These are phyloP conservation scores for Suncus etruscus DNA, from an alignment of 2,113 vertebrate species.

Conservation along the genomic window DNA sequence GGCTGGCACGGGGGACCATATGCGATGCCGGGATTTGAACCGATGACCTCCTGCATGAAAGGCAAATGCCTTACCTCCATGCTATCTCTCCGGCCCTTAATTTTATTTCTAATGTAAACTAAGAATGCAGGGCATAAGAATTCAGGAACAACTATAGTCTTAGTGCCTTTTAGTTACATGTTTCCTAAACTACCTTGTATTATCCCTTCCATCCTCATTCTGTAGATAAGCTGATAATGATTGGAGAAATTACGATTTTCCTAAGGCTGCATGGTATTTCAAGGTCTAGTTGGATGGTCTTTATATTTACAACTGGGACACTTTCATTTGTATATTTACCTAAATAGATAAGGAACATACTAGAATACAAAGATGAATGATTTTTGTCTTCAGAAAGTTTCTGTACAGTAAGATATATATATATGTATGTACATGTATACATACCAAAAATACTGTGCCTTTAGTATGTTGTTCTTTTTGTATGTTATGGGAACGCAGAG, in stretches of 20 bases:
- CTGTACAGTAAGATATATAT: not conserved
- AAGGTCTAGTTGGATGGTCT: constrained; percentile 49
- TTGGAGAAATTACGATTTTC: constrained; percentile 37
- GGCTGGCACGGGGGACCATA: too few relatives aligned
- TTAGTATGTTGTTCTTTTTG: not conserved
- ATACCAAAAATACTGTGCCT: too few relatives aligned
- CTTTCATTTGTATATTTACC: constrained; percentile 34
- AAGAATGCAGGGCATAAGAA: not conserved
- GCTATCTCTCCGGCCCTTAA: too few relatives aligned
- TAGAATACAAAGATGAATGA: not conserved
- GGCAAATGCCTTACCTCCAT: too few relatives aligned
- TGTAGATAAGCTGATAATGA: not conserved
- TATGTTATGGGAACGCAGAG: not conserved
- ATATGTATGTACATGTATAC: not conserved
- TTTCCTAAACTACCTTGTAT: not conserved
- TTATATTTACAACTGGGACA: constrained; percentile 19
- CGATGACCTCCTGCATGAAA: too few relatives aligned
- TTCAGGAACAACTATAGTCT: not conserved
- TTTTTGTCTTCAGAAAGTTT: constrained; percentile 39
- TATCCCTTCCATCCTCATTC: not conserved
- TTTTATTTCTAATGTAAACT: constrained; percentile 13
- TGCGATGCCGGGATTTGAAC: too few relatives aligned
- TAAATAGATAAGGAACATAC: not conserved
- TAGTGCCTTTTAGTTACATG: constrained; percentile 22
- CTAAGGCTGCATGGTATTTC: not conserved